Evolutionary conservation across 1,140 invertebrate species (phyloP), one percentile per base, ranked within the genome.

Genomic region (Drosophila subpulchrella): DNA sequence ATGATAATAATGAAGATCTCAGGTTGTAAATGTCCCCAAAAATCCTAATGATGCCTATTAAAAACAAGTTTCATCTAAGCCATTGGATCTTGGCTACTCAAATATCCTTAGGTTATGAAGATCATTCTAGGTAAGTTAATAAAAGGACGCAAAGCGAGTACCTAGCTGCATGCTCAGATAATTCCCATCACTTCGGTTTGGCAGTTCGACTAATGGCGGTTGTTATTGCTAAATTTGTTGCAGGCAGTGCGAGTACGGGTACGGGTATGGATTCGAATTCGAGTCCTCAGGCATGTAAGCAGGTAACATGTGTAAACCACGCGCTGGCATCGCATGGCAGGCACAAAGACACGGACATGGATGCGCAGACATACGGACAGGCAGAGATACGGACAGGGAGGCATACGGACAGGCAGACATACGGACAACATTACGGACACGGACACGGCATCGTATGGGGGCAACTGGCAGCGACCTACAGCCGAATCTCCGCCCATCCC

Each of bases 271-370:
- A 32, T 38, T 38, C 58, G 50, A 61, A 58, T 62, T 55, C 15
- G 11, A 20, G 59, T 42, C 36, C 30, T 51, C 41, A 53, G 70
- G 56, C 38, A 60, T 58, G 56, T 62, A 61, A 77, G 74, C 72
- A 54, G 58, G 56, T 74, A 79, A 75, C 76, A 79, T 84, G 72
- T 83, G 76, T 79, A 82, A 88, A 82, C 83, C 82, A 86, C 82
- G 58, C 75, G 65, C 65, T 86, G 82, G 62, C 83, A 86, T 85
- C 83, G 75, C 70, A 88, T 88, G 79, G 78, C 79, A 79, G 63
- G 20, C 20, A 58, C 51, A 60, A 39, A 44, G 39, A 75, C 60
- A 75, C 44, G 54, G 73, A 63, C 41, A 68, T n/a, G 36, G 59
- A 32, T 15, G 32, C 47, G 44, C 46, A 30, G 63, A 66, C 66